Base-by-base conservation (phyloP, 1,140 invertebrate genomes). In the Drosophila pallidifrons region DNA sequence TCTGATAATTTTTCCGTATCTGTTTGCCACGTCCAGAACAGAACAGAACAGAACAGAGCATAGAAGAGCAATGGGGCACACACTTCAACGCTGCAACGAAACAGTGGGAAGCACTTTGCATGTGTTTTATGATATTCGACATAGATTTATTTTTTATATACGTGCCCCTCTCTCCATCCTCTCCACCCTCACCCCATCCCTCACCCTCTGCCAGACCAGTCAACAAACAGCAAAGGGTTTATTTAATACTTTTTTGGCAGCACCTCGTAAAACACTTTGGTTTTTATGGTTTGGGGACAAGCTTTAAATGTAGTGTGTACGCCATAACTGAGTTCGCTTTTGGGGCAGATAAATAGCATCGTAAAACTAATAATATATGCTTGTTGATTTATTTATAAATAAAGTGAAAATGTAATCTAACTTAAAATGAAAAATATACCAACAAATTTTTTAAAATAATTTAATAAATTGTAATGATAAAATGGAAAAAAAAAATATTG, bases 221-320 rank as follows among this genome's bases (percentile, higher is more conserved):
- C 30, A 32, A 32, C 30, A 32, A 55, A 15, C 13, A 25, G 13
- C 8, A 67, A 73, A 68, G 64, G 64, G 71, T 73, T 74, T 38
- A 7, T n/a, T 55, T 64, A 20, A 43, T 43, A 43, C n/a, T 57
- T 57, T 55, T 66, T 49, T 52, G 69, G 61, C 80, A 79, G 76
- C 78, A 79, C 51, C 70, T 88, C 87, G 81, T 87, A 87, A 87
- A 87, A 88, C 83, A 88, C 75, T 89, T 75, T 88, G 51, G 30
- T 73, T 81, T 79, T 71, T 65, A 74, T 41, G 54, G 16, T 25
- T 32, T 41, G 54, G 54, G 32, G 8, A 41, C 32, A 35, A 41
- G 35, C 10, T 57, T 57, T 41, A 43, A 13, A 43, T 25, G 20
- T 25, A 25, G 20, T 25, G 3, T 25, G 32, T 54, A 15, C 6